Evolutionary conservation across 2,113 vertebrate genomes (phyloP).

Genomic region (Lampris megalopsis): DNA sequence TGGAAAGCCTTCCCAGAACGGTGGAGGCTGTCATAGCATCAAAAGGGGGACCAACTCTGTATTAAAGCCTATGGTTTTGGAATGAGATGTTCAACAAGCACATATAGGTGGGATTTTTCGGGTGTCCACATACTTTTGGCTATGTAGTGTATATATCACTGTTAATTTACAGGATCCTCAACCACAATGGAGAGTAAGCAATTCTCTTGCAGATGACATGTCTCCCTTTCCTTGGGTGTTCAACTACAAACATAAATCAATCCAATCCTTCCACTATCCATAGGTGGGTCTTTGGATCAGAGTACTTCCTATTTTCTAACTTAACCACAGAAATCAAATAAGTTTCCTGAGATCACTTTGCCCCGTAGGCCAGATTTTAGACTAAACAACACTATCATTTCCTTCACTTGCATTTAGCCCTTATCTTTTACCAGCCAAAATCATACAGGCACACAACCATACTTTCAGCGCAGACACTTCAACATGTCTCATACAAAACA

Average conservation of each 20-base stretch:
- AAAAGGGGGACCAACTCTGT: too few relatives aligned
- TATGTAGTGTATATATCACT: background rate
- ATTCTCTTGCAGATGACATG: constrained; percentile 41
- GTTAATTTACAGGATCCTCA: constrained; percentile 25
- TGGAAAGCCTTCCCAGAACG: too few relatives aligned
- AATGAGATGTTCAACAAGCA: too few relatives aligned
- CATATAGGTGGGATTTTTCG: too few relatives aligned
- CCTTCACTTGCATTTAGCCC: background rate
- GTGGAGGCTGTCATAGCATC: too few relatives aligned
- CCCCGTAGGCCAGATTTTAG: constrained; percentile 46
- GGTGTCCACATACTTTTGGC: too few relatives aligned
- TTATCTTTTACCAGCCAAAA: constrained; percentile 24
- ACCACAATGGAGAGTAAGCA: constrained; percentile 25
- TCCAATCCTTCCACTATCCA: constrained; percentile 42
- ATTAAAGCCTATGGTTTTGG: too few relatives aligned
- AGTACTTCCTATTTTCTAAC: constrained; percentile 32
- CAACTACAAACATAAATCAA: constrained; percentile 49
- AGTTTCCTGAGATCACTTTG: constrained; percentile 42
- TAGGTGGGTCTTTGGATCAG: constrained; percentile 25
- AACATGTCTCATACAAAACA: background rate
- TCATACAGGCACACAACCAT: constrained; percentile 27
- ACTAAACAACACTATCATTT: constrained; percentile 1
- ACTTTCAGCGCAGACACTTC: constrained; percentile 11
- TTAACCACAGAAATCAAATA: constrained; percentile 16
- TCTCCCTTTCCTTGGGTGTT: constrained; percentile 41